These are phyloP conservation scores for Syrphus vitripennis DNA, from an alignment of 2,888 invertebrate genomes.

Conservation along the genomic window DNA sequence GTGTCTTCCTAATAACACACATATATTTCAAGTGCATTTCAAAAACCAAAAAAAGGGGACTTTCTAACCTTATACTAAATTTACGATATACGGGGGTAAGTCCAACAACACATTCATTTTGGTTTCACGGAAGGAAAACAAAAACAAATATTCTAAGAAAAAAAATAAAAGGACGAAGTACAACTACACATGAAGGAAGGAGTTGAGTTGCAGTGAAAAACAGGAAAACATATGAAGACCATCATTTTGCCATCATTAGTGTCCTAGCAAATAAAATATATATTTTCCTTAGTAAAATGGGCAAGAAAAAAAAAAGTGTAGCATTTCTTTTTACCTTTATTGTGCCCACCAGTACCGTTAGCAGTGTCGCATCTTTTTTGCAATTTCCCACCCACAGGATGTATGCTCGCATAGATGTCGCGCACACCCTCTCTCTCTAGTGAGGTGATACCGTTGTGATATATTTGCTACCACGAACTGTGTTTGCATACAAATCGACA, in stretches of 20 bases:
- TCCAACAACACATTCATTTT: neutral
- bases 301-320: neutral
- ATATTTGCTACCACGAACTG: slow-evolving; percentile 68
- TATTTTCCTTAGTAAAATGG: slow-evolving; percentile 23
- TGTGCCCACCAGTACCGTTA: neutral
- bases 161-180: neutral
- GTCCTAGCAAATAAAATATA: slow-evolving; percentile 55
- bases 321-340: neutral
- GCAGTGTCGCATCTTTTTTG: slow-evolving; percentile 8
- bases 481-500: slow-evolving; percentile 71
- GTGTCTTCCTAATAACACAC: neutral
- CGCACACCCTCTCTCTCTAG: slow-evolving; percentile 5
- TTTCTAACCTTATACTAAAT: neutral
- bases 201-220: neutral
- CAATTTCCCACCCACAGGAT: slow-evolving; percentile 26
- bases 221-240: slow-evolving; percentile 62
- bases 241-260: slow-evolving; percentile 69
- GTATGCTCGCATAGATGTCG: slow-evolving; percentile 44
- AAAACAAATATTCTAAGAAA: neutral
- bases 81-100: neutral
- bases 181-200: slow-evolving; percentile 6
- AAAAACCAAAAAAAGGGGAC: neutral
- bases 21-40: slow-evolving; percentile 36
- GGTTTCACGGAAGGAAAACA: neutral
- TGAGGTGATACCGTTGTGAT: slow-evolving; percentile 59